These are phyloP conservation scores for Podarcis muralis DNA, from an alignment of 2,113 vertebrate genomes.

Conservation along the genomic window DNA sequence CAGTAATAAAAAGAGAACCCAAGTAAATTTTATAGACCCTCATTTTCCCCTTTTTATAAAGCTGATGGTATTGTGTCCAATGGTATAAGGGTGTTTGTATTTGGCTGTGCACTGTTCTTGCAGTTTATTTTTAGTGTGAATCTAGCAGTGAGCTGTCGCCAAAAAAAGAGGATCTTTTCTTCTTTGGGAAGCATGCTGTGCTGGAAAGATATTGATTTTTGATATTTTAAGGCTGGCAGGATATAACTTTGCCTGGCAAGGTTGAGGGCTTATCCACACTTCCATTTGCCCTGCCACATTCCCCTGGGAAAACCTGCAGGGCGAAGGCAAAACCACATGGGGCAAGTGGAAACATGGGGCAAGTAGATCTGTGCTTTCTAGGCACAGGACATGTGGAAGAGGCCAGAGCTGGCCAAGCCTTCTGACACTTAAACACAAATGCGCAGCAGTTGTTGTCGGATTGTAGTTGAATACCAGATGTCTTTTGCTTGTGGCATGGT, in stretches of 20 bases:
- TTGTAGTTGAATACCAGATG: not conserved
- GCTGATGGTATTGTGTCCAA: not conserved
- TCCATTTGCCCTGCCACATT: too few relatives aligned
- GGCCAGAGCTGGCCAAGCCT: not conserved
- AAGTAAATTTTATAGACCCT: not conserved
- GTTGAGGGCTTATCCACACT: not conserved
- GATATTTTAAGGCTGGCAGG: not conserved
- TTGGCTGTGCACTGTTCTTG: too few relatives aligned
- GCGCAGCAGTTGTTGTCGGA: not conserved
- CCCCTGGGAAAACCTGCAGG: too few relatives aligned
- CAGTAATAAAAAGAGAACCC: not conserved
- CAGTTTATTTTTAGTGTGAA: not conserved
- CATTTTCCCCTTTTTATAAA: not conserved
- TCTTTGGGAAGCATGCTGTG: not conserved
- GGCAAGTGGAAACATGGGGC: too few relatives aligned
- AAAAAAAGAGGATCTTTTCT: not conserved
- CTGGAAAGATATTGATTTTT: not conserved
- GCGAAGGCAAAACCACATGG: too few relatives aligned
- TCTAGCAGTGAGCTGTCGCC: not conserved
- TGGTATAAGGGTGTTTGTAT: not conserved
- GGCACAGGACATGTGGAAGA: too few relatives aligned
- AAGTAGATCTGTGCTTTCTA: too few relatives aligned
- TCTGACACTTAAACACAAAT: not conserved
- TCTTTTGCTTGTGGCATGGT: slow-evolving; percentile 24
- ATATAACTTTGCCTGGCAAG: not conserved